Evolutionary conservation across 1,140 invertebrate genomes (phyloP).

Genomic region (Dinothrombium tinctorium): DNA sequence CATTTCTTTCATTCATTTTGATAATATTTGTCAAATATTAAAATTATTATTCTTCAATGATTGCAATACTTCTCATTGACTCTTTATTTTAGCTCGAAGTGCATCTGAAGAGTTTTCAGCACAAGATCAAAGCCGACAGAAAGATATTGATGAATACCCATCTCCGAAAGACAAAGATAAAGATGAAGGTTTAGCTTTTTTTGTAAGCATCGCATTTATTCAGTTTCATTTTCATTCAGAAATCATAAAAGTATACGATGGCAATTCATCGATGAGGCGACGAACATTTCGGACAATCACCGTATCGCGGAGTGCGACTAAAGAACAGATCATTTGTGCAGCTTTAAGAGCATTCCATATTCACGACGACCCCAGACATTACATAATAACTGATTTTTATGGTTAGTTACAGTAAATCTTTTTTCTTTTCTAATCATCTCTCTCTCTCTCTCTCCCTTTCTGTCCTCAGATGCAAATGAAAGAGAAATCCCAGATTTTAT

Average conservation of each 20-base stretch:
- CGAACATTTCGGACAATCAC: conserved; percentile 74
- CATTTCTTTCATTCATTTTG: conserved; percentile 6
- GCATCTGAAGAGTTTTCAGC: conserved; percentile 55
- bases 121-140: conserved; percentile 29
- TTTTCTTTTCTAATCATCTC: not conserved
- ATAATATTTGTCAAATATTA: not conserved
- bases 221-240: conserved; percentile 30
- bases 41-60: not conserved
- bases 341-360: conserved; percentile 91
- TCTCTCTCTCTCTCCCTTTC: not conserved
- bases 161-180: conserved; percentile 19
- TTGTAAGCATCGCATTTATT: not conserved
- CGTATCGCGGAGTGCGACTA: conserved; percentile 57
- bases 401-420: conserved; percentile 23
- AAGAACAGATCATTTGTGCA: conserved; percentile 58
- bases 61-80: not conserved
- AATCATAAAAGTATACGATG: conserved; percentile 89
- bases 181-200: conserved; percentile 15
- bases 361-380: conserved; percentile 63
- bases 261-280: conserved; percentile 70
- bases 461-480: conserved; percentile 28
- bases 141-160: conserved; percentile 51
- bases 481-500: conserved; percentile 54
- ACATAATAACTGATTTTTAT: conserved; percentile 55
- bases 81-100: conserved; percentile 36